A percentile compares a stretch with the other conserved stretches of the same genome.
phyloP scores from a whole-genome alignment of 2,113 vertebrate species.

The Madoqua kirkii region DNA sequence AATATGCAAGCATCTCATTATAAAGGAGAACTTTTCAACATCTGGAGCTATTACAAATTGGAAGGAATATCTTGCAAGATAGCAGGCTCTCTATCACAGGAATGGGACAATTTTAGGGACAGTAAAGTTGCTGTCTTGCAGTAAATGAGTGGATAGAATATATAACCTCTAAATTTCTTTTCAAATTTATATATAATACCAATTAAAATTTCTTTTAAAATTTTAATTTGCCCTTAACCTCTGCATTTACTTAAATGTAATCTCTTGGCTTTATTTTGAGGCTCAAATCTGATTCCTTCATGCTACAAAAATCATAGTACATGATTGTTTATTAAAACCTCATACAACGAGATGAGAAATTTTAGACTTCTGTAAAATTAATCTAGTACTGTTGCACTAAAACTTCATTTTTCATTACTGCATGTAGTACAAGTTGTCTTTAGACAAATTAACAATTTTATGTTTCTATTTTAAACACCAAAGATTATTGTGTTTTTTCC shows the following conservation, averaged over 20 bases:
- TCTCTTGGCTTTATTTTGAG: background rate
- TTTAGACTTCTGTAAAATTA: background rate
- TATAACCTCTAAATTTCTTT: background rate
- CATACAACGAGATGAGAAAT: background rate
- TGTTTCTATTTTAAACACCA: conserved; percentile 60
- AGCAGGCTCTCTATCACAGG: background rate
- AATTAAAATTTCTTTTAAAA: background rate
- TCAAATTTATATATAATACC: background rate
- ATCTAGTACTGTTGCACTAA: background rate
- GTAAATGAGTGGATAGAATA: background rate
- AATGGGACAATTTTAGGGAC: background rate
- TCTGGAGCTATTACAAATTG: background rate
- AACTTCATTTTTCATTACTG: conserved; percentile 43
- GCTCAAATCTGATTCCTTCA: background rate
- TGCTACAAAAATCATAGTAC: background rate
- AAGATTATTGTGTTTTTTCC: background rate
- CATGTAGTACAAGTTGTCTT: conserved; percentile 34
- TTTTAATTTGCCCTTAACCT: background rate
- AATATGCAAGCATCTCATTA: background rate
- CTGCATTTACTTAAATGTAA: background rate
- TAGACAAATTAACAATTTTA: conserved; percentile 55
- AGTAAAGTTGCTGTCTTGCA: background rate
- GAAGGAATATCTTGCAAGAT: background rate
- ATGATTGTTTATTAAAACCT: background rate
- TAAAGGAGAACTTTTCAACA: background rate